Percentiles rank a stretch among this genome's conserved stretches.
Evolutionary conservation across 2,797 vertebrate species (phyloP).

Genomic region (Tamandua tetradactyla): DNA sequence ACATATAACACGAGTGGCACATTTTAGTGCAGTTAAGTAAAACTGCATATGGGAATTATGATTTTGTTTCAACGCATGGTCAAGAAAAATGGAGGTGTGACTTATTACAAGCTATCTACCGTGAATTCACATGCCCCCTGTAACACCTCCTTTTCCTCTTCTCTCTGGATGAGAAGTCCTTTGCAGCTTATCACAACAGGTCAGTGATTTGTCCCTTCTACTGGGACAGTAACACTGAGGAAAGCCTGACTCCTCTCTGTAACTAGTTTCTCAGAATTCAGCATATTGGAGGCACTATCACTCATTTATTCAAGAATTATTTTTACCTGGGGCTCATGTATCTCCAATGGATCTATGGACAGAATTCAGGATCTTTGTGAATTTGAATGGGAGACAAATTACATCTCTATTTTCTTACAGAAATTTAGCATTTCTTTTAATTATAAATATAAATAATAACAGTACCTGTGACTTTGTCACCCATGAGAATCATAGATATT

Average conservation of each 20-base stretch:
- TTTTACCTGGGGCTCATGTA: neutral
- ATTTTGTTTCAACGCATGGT: neutral
- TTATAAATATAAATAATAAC: neutral
- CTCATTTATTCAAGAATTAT: neutral
- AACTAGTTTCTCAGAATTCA: neutral
- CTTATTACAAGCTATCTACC: neutral
- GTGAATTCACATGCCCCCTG: neutral
- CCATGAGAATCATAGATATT: neutral
- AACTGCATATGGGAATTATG: neutral
- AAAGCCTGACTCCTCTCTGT: neutral
- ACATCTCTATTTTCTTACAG: constrained; percentile 4
- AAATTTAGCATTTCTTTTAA: neutral
- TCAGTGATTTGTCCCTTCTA: neutral
- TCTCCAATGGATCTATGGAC: neutral
- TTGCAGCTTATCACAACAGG: neutral
- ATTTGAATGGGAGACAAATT: constrained; percentile 7
- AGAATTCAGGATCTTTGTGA: neutral
- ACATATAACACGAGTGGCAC: neutral
- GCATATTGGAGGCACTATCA: neutral
- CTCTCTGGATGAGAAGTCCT: neutral
- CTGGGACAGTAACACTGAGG: neutral
- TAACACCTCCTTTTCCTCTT: neutral
- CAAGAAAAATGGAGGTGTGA: neutral
- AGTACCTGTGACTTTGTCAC: neutral
- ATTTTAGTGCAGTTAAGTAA: neutral